A percentile compares a stretch with the other conserved stretches of the same genome.
phyloP scores from a whole-genome alignment of 2,113 vertebrate species.

The Apus apus region DNA sequence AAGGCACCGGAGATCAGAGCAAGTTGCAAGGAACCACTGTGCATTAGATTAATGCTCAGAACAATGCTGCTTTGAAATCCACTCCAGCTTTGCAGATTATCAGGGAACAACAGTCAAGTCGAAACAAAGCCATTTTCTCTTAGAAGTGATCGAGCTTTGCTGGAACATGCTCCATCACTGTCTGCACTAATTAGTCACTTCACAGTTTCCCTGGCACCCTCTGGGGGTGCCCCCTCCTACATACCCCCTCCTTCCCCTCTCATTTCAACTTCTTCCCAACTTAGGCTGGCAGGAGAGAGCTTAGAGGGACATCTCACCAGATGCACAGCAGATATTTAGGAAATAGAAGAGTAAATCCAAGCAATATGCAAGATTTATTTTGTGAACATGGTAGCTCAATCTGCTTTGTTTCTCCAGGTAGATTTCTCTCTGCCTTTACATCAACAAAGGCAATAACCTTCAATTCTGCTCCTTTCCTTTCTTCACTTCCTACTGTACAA shows the following conservation, averaged over 20 bases:
- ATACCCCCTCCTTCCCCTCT: background rate
- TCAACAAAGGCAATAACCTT: background rate
- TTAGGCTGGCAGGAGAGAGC: background rate
- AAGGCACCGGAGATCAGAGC: conserved; percentile 4
- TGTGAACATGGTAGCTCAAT: background rate
- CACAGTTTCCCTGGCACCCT: background rate
- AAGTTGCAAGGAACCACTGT: background rate
- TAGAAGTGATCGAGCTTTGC: background rate
- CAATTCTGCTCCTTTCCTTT: background rate
- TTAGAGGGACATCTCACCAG: background rate
- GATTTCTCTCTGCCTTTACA: background rate
- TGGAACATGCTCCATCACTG: background rate
- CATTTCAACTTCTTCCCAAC: background rate
- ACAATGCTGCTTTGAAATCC: conserved; percentile 10
- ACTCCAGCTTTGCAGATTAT: background rate
- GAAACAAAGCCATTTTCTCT: background rate
- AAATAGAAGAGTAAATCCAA: background rate
- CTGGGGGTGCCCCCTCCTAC: background rate
- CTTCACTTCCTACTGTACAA: background rate
- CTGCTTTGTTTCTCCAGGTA: background rate
- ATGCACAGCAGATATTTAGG: background rate
- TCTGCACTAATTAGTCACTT: background rate
- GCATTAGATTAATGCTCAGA: conserved; percentile 1
- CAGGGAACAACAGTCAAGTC: background rate
- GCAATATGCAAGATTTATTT: background rate